Base-by-base conservation (phyloP, 1,140 invertebrate species). In the Paralvinella palmiformis region DNA sequence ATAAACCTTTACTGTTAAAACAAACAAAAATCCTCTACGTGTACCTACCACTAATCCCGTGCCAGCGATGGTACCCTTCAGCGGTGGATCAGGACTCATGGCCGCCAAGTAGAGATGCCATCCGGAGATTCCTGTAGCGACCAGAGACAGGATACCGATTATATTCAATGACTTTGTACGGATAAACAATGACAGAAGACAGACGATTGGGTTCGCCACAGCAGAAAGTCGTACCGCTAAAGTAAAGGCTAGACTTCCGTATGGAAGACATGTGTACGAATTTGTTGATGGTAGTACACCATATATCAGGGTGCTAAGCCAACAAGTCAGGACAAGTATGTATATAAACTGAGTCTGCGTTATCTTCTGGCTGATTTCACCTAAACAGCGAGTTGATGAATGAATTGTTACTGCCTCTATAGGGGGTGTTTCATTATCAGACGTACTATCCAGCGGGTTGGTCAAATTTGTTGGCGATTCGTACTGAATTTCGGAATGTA, bases 261-360 rank as follows among this genome's bases (percentile, higher is more conserved):
- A 96, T 0, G 92, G 91, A 59, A 92, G 81, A 78, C 89, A 90
- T 0, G 92, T 91, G 76, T 88, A 96, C 0, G 91, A 88, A 75
- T 94, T 90, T 56, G 94, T 86, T 58, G 89, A 88, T 3, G 90
- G 88, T 61, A 95, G 82, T 52, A 89, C 85, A 48, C 90, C 91
- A 73, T 94, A 77, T n/a, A 63, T 70, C 3, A 80, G 33, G 27
- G 68, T 70, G 56, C 75, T 78, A 3, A 76, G 60, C 70, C 72
- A 76, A 20, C 63, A 70, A 4, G 69, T 74, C 36, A 80, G 44
- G 10, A 76, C 13, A 3, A 75, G 57, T 31, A 74, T 70, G 31
- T 65, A 62, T 15, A 53, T 6, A n/a, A 64, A n/a, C 37, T 66
- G 6, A 13, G 22, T 1, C 1, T 1, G 57, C 7, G 2, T 7